Evolutionary conservation across 2,113 vertebrate species (phyloP), one percentile per base, ranked within the genome.

Genomic region (Podarcis muralis): DNA sequence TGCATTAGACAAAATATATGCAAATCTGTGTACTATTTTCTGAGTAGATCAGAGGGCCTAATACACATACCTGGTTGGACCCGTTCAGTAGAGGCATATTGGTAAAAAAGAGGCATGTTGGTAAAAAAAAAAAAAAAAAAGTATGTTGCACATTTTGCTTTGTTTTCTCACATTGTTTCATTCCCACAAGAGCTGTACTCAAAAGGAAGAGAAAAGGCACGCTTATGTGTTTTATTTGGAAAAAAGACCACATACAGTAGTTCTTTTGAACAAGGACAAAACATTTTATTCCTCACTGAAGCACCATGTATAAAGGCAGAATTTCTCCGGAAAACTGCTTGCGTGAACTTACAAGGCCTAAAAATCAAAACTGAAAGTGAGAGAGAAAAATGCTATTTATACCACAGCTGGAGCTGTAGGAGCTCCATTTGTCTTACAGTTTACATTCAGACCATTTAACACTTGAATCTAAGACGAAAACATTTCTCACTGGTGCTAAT

Each of bases 371-470:
- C 16, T 66, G 25, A 83, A 27, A n/a, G 78, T 62, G 74, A 62
- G 59, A 66, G 4, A 68, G 27, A 18, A 43, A 43, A 74, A 68
- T 53, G 72, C 62, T 76, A 83, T 88, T 88, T 83, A 88, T 68
- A 68, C 72, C 37, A 88, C 59, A 68, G 72, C 59, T 75, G 30
- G 27, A 75, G 27, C 13, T 75, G 35, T 15, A 68, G 87, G 72
- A 68, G n/a, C 23, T 32, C 30, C 40, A 88, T 83, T 76, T 83
- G 81, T 22, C 37, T 88, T 27, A 15, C 80, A 43, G 57, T 88
- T 88, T 66, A 76, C 71, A 66, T 32, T 81, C n/a, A 76, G 57
- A 65, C 27, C 71, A 76, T 88, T 83, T 83, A 77, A 88, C 81
- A 83, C 30, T 53, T 48, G 57, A 76, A 43, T 18, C 30, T 25